These are phyloP conservation scores for Verasper variegatus DNA, from an alignment of 2,113 vertebrate genomes.

Conservation along the genomic window DNA sequence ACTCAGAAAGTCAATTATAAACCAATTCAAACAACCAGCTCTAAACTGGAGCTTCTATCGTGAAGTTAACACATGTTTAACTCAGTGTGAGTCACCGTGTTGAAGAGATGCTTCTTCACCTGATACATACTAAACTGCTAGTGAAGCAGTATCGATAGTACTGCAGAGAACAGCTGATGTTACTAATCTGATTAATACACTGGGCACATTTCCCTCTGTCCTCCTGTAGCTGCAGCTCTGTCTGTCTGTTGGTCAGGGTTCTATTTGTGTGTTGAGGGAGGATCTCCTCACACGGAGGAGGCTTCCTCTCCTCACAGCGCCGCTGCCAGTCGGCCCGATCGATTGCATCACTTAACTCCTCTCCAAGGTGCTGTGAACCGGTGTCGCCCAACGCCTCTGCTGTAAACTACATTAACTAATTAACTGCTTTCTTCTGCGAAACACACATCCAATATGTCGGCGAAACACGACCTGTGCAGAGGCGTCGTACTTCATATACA, in stretches of 20 bases:
- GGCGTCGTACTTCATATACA: constrained; percentile 30
- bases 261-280: constrained; percentile 24
- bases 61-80: too few relatives aligned
- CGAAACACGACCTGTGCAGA: constrained; percentile 33
- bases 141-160: too few relatives aligned
- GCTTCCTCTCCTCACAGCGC: constrained; percentile 26
- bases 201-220: background rate
- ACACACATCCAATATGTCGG: constrained; percentile 14
- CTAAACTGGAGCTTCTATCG: too few relatives aligned
- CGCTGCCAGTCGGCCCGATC: constrained; percentile 44
- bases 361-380: constrained; percentile 45
- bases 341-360: constrained; percentile 52
- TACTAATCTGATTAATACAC: background rate
- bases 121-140: too few relatives aligned
- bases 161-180: constrained; percentile 1
- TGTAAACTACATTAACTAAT: constrained; percentile 45
- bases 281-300: constrained; percentile 9
- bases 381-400: constrained; percentile 25
- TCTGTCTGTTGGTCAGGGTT: constrained; percentile 30
- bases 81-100: too few relatives aligned
- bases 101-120: too few relatives aligned
- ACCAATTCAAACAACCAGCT: too few relatives aligned
- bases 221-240: constrained; percentile 8
- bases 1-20: too few relatives aligned
- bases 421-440: constrained; percentile 30